Evolutionary conservation across 2,888 invertebrate genomes (phyloP), one percentile per base, ranked within the genome.

Genomic region (Acleris laterana): DNA sequence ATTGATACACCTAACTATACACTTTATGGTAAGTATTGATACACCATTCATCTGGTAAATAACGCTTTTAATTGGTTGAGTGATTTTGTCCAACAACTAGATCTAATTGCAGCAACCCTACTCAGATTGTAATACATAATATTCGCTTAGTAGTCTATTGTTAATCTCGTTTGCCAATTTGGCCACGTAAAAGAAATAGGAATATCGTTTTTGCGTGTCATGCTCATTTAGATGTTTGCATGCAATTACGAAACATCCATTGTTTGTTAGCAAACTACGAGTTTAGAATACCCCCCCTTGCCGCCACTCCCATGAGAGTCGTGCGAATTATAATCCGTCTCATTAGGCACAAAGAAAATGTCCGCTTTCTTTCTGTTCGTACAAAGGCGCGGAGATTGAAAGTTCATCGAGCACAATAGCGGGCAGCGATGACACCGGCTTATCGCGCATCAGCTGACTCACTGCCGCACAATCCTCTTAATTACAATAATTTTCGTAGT

Each of bases 401-500:
- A 90, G 88, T 87, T 84, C 83, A 85, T 81, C 77, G 77, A 72
- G 76, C 74, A 88, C 87, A 88, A 88, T 86, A 74, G 82, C 73
- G 73, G 72, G 74, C 76, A 73, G 73, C 77, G 82, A 90, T 87
- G 90, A 90, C 89, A 90, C 81, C 73, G 77, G 74, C 82, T 88
- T 89, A 91, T 91, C 90, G 76, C 68, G 46, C 80, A 89, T 89
- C 71, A 80, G 90, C 90, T 87, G 89, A 89, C 79, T 91, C 91
- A 92, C 82, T 77, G 78, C 69, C 80, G 82, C 82, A 89, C 85
- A 89, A 90, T 90, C 81, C 84, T 80, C 80, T 79, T 89, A 88
- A 91, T 91, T 88, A 91, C 88, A 84, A 85, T 85, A 85, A 88
- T 90, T 89, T 88, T 85, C 80, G 73, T 87, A 85, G 82, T 80